Percentiles rank a stretch among this genome's conserved stretches.
These are phyloP conservation scores for Colossoma macropomum DNA, from an alignment of 2,113 vertebrate genomes.

Conservation along the genomic window DNA sequence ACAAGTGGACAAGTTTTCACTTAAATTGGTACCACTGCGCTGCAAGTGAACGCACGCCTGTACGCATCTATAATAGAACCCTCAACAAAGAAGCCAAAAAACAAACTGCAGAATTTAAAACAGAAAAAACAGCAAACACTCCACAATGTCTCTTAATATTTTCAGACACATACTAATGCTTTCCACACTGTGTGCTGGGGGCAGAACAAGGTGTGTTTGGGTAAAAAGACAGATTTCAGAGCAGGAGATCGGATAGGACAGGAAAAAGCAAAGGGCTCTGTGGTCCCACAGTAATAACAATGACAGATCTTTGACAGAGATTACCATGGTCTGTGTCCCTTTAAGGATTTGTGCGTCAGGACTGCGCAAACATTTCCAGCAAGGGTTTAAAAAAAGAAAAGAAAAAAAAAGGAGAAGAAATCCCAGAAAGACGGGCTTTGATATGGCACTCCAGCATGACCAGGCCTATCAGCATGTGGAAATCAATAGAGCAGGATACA, in stretches of 20 bases:
- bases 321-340: background rate
- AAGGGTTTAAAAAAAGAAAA: background rate
- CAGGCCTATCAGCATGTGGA: constrained; percentile 3
- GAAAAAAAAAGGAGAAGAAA: constrained; percentile 9
- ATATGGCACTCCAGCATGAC: background rate
- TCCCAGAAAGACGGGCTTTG: background rate
- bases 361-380: background rate
- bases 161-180: background rate
- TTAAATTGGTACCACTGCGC: background rate
- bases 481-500: constrained; percentile 39
- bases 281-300: constrained; percentile 31
- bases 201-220: constrained; percentile 7
- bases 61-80: background rate
- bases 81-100: background rate
- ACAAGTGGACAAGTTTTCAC: background rate
- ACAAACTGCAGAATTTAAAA: background rate
- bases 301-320: constrained; percentile 23
- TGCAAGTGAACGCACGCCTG: background rate
- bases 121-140: background rate
- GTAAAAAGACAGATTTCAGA: constrained; percentile 3
- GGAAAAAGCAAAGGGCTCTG: background rate
- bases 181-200: background rate
- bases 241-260: constrained; percentile 6
- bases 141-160: background rate
- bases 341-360: constrained; percentile 11